phyloP scores from a whole-genome alignment of 2,113 vertebrate species.

The Psettodes erumei region DNA sequence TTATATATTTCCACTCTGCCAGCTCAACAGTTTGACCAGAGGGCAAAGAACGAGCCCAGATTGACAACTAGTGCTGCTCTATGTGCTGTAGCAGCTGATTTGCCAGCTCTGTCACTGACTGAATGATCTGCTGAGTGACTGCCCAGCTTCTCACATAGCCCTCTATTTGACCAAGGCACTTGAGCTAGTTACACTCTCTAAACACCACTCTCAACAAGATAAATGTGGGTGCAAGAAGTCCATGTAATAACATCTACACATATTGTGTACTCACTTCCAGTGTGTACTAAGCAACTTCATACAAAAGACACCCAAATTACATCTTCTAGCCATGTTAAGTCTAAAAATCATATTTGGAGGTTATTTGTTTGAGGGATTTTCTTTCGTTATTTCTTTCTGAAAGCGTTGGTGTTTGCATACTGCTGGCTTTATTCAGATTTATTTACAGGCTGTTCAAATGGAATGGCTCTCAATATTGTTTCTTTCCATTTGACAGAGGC shows the following conservation, averaged over 20 bases:
- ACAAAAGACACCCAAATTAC: neutral
- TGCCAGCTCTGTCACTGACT: slow-evolving; percentile 44
- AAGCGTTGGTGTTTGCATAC: neutral
- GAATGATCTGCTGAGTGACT: slow-evolving; percentile 38
- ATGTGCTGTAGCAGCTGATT: slow-evolving; percentile 45
- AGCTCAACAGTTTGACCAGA: slow-evolving; percentile 61
- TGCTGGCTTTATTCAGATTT: neutral
- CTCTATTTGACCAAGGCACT: slow-evolving; percentile 16
- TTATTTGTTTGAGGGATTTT: neutral
- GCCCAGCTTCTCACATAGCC: slow-evolving; percentile 7
- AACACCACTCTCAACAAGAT: neutral
- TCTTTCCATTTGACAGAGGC: slow-evolving; percentile 26
- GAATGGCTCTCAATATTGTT: neutral
- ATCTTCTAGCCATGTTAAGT: neutral
- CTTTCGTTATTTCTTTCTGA: neutral
- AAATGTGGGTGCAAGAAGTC: neutral
- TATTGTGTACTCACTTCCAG: neutral
- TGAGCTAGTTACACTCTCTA: neutral
- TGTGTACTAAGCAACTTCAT: neutral
- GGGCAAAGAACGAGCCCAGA: slow-evolving; percentile 48
- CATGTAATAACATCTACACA: neutral
- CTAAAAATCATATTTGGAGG: neutral
- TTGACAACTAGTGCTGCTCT: slow-evolving; percentile 54
- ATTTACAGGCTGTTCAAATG: slow-evolving; percentile 3
- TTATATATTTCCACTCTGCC: slow-evolving; percentile 66